These are phyloP conservation scores for Enoplosus armatus DNA, from an alignment of 2,797 vertebrate genomes.

Conservation along the genomic window DNA sequence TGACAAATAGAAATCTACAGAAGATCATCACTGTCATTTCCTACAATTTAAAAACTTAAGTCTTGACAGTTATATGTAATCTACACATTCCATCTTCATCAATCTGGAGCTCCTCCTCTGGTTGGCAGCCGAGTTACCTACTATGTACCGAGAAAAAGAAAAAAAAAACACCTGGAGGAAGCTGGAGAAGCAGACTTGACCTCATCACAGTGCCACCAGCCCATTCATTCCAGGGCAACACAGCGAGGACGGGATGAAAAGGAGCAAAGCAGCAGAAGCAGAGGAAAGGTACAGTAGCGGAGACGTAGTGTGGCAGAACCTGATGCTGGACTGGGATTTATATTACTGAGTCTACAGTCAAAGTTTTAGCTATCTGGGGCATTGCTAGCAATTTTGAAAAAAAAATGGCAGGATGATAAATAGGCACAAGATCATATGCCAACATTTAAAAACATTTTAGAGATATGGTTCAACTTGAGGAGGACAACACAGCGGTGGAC, in stretches of 20 bases:
- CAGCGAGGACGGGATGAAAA: constrained; percentile 41
- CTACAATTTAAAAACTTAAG: not conserved
- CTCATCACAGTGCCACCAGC: constrained; percentile 37
- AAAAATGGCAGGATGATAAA: not conserved
- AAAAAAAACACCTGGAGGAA: constrained; percentile 45
- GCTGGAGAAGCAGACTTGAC: constrained; percentile 25
- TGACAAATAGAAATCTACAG: not conserved
- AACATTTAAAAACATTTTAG: not conserved
- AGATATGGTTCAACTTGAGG: constrained; percentile 6
- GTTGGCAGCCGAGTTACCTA: constrained; percentile 15
- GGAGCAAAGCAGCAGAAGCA: constrained; percentile 68
- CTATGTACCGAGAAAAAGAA: not conserved
- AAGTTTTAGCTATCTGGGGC: not conserved
- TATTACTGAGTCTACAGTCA: not conserved
- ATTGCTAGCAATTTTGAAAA: not conserved
- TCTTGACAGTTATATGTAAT: not conserved
- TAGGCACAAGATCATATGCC: not conserved
- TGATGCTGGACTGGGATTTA: constrained; percentile 32
- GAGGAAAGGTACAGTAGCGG: constrained; percentile 43
- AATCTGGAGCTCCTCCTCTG: constrained; percentile 23
- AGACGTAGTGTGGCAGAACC: constrained; percentile 67
- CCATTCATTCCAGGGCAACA: constrained; percentile 63
- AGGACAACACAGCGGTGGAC: not conserved
- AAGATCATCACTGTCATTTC: constrained; percentile 11
- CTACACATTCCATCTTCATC: constrained; percentile 21